Evolutionary conservation across 2,797 vertebrate genomes (phyloP).

Genomic region (Pantherophis vulpinus): DNA sequence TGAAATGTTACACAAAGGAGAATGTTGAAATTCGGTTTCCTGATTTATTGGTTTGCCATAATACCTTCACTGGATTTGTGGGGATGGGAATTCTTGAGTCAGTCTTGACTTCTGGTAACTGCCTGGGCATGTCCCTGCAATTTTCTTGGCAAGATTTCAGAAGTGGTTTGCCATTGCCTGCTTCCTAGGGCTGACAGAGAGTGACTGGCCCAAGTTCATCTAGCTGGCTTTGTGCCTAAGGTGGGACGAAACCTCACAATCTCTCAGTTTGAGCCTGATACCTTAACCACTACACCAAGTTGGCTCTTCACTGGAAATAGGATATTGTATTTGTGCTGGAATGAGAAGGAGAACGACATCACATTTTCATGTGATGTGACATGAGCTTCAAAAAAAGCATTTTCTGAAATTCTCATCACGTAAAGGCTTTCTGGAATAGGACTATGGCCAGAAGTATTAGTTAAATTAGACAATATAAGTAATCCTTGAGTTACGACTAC

Average conservation of each 20-base stretch:
- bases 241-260: not conserved
- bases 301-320: not conserved
- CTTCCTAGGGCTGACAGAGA: not conserved
- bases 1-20: not conserved
- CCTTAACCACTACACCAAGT: not conserved
- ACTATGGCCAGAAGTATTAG: not conserved
- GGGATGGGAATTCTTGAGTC: not conserved
- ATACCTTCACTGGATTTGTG: not conserved
- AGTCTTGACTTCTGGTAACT: not conserved
- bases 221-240: not conserved
- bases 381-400: not conserved
- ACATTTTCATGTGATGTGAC: not conserved
- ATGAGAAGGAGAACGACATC: not conserved
- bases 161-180: not conserved
- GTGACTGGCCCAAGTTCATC: not conserved
- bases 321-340: not conserved
- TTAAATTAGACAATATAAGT: not conserved
- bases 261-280: not conserved
- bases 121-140: not conserved
- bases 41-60: not conserved
- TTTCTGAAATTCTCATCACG: not conserved
- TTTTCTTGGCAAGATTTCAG: not conserved
- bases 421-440: not conserved
- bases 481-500: too few species aligned
- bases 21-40: not conserved